These are phyloP conservation scores for Alca torda DNA, from an alignment of 2,797 vertebrate species.

Conservation along the genomic window DNA sequence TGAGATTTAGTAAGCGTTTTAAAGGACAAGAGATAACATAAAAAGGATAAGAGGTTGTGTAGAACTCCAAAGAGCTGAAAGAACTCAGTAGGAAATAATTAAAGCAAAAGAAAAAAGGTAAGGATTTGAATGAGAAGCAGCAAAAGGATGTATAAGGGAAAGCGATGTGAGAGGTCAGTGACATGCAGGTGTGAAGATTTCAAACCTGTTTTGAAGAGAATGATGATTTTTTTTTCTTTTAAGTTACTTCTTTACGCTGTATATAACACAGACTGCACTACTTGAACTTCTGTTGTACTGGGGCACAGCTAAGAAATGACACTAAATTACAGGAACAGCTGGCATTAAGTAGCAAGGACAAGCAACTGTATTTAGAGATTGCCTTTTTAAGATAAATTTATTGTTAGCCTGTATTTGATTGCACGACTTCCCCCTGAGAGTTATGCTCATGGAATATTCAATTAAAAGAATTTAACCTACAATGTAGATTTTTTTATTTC, in stretches of 20 bases:
- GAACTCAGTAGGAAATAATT: background rate
- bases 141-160: background rate
- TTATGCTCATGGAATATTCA: background rate
- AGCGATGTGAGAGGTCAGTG: background rate
- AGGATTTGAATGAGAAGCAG: background rate
- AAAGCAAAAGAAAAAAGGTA: background rate
- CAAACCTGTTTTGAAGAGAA: background rate
- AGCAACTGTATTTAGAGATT: background rate
- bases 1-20: background rate
- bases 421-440: background rate
- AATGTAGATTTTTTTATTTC: background rate
- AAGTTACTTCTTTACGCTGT: background rate
- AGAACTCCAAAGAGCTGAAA: background rate
- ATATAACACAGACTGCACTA: background rate
- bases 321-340: background rate
- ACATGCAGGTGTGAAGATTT: background rate
- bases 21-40: background rate
- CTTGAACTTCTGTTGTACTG: background rate
- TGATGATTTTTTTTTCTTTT: background rate
- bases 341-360: background rate
- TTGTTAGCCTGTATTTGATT: background rate
- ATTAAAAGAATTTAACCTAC: background rate
- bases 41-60: background rate
- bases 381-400: background rate
- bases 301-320: background rate